Base-by-base conservation (phyloP, 2,113 vertebrate genomes). In the Catharus fuscescens region DNA sequence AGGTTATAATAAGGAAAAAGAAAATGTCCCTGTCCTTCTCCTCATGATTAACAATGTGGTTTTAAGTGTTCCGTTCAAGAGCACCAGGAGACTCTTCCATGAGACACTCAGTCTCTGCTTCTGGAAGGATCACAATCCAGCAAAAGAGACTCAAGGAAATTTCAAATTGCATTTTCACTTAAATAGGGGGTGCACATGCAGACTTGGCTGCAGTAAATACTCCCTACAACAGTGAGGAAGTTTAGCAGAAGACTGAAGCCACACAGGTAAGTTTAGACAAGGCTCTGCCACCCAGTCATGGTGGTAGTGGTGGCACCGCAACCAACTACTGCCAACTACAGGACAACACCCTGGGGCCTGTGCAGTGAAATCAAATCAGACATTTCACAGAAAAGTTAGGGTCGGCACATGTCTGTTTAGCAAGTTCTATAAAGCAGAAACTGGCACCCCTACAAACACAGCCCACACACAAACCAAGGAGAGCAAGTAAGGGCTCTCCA, bases 221-320 rank as follows among this genome's bases (percentile, higher is more conserved):
- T 48, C 23, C 36, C 44, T 25, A 17, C 16, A 28, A 26, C 7
- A 69, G 10, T 2, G 0, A 38, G 32, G 23, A 65, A 13, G 25
- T 19, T 59, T 8, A 78, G 56, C n/a, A 65, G 23, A 36, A 66
- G 54, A 34, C 31, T 14, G 19, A 50, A 12, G 44, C 20, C 32
- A 48, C 47, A 17, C 8, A 45, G 18, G 32, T n/a, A 40, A 38
- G 18, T 5, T 16, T 32, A 59, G 25, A 21, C 28, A 20, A 0
- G 0, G 28, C 3, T 36, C 24, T 70, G 42, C 18, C n/a, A 26
- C 28, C 18, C 45, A 36, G 29, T 26, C 0, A 40, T 5, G 3
- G 9, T 12, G 18, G n/a, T 45, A 85, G 64, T 5, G 4, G 18
- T 1, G 12, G 32, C 60, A 80, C 38, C 45, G 26, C 3, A 1